phyloP scores from a whole-genome alignment of 1,140 invertebrate species.

The Drosophila subobscura region DNA sequence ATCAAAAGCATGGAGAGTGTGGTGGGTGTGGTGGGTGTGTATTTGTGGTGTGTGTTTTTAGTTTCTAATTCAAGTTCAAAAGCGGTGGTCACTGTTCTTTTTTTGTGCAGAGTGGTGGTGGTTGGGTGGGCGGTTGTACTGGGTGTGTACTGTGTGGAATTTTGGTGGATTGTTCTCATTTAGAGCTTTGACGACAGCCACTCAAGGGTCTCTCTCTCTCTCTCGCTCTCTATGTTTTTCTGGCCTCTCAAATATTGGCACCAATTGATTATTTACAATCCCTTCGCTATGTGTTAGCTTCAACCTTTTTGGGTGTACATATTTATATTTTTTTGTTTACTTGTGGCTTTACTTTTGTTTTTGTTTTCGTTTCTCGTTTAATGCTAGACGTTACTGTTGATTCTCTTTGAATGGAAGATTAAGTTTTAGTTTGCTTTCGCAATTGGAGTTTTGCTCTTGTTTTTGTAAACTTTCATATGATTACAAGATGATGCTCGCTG shows the following conservation, averaged over 20 bases:
- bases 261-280: constrained; percentile 39
- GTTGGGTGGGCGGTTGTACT: constrained; percentile 32
- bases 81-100: constrained; percentile 73
- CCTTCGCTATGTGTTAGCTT: too few species aligned
- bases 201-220: too few species aligned
- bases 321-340: constrained; percentile 16
- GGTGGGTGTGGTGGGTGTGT: constrained; percentile 1
- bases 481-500: constrained; percentile 11
- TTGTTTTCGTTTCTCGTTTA: constrained; percentile 16
- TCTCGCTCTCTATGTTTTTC: constrained; percentile 4
- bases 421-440: constrained; percentile 25
- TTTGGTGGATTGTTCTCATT: constrained; percentile 23
- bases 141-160: constrained; percentile 25
- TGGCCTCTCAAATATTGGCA: constrained; percentile 25
- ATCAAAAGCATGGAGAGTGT: constrained; percentile 32
- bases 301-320: too few species aligned
- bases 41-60: constrained; percentile 37
- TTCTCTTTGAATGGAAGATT: constrained; percentile 27
- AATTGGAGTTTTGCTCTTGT: constrained; percentile 35
- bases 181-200: constrained; percentile 10
- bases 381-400: constrained; percentile 17
- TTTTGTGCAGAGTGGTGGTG: constrained; percentile 57
- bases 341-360: constrained; percentile 12
- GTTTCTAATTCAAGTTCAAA: constrained; percentile 55
- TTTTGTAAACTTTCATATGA: constrained; percentile 18